Evolutionary conservation across 2,113 vertebrate genomes (phyloP), one percentile per base, ranked within the genome.

Genomic region (Osmerus mordax): DNA sequence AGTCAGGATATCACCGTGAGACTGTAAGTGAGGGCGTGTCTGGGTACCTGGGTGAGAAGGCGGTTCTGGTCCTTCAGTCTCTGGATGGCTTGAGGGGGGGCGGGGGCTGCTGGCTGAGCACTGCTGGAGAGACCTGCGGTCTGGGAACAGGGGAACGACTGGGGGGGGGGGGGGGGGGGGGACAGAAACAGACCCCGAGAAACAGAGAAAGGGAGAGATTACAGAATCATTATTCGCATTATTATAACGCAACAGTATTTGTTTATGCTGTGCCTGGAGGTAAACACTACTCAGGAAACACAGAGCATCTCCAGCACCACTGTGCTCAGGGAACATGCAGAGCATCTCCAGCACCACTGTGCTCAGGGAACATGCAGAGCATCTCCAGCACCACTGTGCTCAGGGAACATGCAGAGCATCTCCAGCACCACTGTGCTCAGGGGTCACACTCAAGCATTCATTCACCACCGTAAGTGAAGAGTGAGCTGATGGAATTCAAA

Each of bases 41-140:
- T 47, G 11, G 9, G 2, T 64, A 95, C 97, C 94, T 97, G 94
- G 29, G 96, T 98, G 72, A 99, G 96, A 0, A 96, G 96, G 3
- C 94, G 88, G 81, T 98, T 99, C 89, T 99, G 97, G 56, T 98
- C 96, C 78, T 98, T 98, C 82, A 99, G 90, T 91, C 96, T 94
- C 71, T 90, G 90, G 78, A 97, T 91, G 83, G 94, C 92, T 81
- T 96, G 96, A 83, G 94, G 83, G 85, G 92, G 87, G 80, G 88
- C 82, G 71, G 83, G 3, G 83, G 1, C 87, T 14, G 75, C 89
- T 59, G 0, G 84, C 77, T 82, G 89, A 53, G 78, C 29, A 65
- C 76, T 87, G 0, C 73, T 32, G 16, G 90, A 78, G 56, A 73
- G 51, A 0, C 51, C 58, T 3, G 78, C 69, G 0, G 82, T 74